A percentile compares a stretch with the other conserved stretches of the same genome.
phyloP scores from a whole-genome alignment of 2,888 invertebrate species.

The Barypeithes pellucidus region DNA sequence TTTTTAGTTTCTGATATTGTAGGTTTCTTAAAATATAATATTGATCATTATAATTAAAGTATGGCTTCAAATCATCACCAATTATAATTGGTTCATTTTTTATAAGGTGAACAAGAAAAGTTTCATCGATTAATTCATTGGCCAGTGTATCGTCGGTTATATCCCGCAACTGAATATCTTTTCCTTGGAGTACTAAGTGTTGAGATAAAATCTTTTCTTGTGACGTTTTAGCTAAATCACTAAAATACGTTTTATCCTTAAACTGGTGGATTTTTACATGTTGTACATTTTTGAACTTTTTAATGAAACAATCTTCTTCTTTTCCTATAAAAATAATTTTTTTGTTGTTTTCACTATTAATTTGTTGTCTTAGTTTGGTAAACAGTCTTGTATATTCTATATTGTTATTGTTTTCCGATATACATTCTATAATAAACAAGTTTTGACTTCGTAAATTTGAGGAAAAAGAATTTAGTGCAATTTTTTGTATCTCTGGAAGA shows the following conservation, averaged over 20 bases:
- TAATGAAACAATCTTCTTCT: background rate
- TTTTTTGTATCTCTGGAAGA: conserved; percentile 25
- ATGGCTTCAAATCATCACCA: background rate
- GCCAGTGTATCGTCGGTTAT: background rate
- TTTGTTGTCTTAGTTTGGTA: background rate
- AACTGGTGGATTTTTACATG: background rate
- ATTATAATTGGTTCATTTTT: background rate
- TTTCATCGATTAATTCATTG: background rate
- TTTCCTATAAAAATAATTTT: conserved; percentile 19
- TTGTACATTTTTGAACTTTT: background rate
- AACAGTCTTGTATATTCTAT: background rate
- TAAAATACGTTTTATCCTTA: conserved; percentile 15
- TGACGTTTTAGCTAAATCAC: background rate
- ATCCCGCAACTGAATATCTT: background rate
- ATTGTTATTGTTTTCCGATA: conserved; percentile 9
- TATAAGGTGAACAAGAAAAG: background rate
- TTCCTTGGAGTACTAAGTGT: conserved; percentile 23
- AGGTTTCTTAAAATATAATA: background rate
- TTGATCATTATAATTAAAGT: background rate
- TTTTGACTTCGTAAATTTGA: conserved; percentile 18
- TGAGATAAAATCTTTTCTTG: conserved; percentile 28
- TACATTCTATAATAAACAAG: too few relatives aligned
- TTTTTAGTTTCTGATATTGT: conserved; percentile 2
- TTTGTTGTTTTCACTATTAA: background rate
- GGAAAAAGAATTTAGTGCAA: conserved; percentile 27